A percentile compares a stretch with the other conserved stretches of the same genome.
Conservation (phyloP, 2,797 vertebrate genomes). For the Leucoraja ocellata region DNA sequence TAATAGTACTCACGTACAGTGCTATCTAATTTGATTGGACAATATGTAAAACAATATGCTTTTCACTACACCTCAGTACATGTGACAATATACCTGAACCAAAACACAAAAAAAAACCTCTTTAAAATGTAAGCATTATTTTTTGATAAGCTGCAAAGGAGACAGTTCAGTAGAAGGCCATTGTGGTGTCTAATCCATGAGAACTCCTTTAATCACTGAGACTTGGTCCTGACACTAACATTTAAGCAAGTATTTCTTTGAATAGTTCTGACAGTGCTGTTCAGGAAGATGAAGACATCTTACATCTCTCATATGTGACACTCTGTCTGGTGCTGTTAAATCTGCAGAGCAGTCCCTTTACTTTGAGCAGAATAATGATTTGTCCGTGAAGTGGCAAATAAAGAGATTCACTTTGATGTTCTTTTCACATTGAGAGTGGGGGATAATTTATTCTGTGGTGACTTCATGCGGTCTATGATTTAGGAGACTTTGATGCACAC, state of each 20-base stretch:
- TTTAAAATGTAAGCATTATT: background rate
- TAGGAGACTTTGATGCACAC: background rate
- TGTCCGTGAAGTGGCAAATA: background rate
- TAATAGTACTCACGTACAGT: too few species aligned
- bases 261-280: constrained; percentile 15
- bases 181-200: constrained; percentile 26
- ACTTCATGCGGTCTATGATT: background rate
- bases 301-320: constrained; percentile 21
- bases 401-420: background rate
- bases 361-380: background rate
- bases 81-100: too few species aligned
- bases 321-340: constrained; percentile 26
- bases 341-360: background rate
- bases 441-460: background rate
- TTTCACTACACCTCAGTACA: too few species aligned
- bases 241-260: constrained; percentile 2
- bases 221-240: constrained; percentile 14
- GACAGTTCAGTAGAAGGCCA: background rate
- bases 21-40: too few species aligned
- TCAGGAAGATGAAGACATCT: constrained; percentile 18
- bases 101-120: background rate
- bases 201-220: constrained; percentile 18
- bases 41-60: too few species aligned
- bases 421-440: background rate
- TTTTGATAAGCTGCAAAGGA: background rate